phyloP scores from a whole-genome alignment of 1,140 invertebrate genomes.

The Pantala flavescens region DNA sequence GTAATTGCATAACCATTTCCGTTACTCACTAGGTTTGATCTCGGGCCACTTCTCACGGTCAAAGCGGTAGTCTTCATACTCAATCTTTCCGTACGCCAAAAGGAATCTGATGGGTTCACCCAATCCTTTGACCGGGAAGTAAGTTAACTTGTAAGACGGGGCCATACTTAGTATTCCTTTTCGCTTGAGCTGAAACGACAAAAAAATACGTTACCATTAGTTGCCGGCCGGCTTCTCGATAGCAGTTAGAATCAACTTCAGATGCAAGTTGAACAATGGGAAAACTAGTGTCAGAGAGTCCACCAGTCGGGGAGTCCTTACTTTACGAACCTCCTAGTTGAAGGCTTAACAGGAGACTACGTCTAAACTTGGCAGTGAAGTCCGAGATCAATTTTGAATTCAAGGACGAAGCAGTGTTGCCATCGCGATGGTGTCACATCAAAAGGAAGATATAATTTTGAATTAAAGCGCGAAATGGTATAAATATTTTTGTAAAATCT shows the following conservation, averaged over 20 bases:
- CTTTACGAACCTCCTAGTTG: background rate
- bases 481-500: no score
- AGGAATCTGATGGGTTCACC: constrained; percentile 57
- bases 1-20: background rate
- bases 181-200: no score
- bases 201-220: no score
- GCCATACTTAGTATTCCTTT: constrained; percentile 19
- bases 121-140: constrained; percentile 54
- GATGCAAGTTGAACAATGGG: no score
- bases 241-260: no score
- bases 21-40: constrained; percentile 38
- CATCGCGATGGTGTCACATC: background rate
- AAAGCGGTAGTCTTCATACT: constrained; percentile 54
- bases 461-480: no score
- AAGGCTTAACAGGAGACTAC: background rate
- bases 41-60: constrained; percentile 37
- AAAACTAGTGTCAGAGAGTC: no score
- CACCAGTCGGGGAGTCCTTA: background rate
- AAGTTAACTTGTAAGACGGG: constrained; percentile 46
- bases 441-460: no score
- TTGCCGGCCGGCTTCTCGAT: no score
- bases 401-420: background rate
- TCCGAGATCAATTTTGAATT: background rate
- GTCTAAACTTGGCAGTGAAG: background rate
- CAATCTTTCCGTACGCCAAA: constrained; percentile 47